Evolutionary conservation across 1,140 invertebrate genomes (phyloP).

Genomic region (Coptotermes formosanus): DNA sequence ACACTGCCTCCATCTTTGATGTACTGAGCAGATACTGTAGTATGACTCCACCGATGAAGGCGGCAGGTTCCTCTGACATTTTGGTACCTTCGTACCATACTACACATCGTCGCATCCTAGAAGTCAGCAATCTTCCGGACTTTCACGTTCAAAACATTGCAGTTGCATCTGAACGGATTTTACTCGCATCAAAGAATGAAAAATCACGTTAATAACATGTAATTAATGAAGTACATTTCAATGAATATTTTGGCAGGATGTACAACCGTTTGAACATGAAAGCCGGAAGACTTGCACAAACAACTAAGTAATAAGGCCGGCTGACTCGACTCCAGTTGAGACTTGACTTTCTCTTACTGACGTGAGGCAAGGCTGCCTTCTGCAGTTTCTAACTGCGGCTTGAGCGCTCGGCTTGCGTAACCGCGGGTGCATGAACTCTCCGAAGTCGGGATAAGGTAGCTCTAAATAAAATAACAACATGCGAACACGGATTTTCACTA

Average conservation of each 20-base stretch:
- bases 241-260: neutral
- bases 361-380: neutral
- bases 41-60: too few relatives aligned
- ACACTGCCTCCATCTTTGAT: too few relatives aligned
- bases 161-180: too few relatives aligned
- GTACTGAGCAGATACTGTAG: too few relatives aligned
- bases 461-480: neutral
- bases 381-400: neutral
- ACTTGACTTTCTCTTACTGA: slow-evolving; percentile 8
- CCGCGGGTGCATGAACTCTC: neutral
- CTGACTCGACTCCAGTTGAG: neutral
- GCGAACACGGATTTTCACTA: neutral
- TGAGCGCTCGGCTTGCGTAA: neutral
- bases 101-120: too few relatives aligned
- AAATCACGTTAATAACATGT: too few relatives aligned
- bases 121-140: too few relatives aligned
- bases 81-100: too few relatives aligned
- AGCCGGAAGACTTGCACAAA: neutral
- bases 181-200: too few relatives aligned
- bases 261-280: neutral
- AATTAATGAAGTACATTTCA: too few relatives aligned
- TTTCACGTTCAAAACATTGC: too few relatives aligned
- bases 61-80: too few relatives aligned
- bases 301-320: neutral
- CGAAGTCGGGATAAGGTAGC: neutral